Base-by-base conservation (phyloP, 2,888 invertebrate genomes). In the Synanthedon tipuliformis region DNA sequence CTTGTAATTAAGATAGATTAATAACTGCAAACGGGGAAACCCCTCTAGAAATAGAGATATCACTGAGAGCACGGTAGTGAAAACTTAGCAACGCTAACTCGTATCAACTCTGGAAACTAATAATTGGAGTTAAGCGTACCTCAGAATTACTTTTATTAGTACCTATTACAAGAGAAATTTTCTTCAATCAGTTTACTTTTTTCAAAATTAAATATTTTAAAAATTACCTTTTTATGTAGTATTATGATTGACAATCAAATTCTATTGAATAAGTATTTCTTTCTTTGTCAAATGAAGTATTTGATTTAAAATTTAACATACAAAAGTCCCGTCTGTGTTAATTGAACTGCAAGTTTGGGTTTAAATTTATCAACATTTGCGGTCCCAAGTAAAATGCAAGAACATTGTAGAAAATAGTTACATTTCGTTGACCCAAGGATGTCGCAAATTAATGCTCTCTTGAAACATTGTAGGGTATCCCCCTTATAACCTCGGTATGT, bases 11-110 rank as follows among this genome's bases (percentile, higher is more conserved):
- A 45, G 45, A 64, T 68, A 74, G 76, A 76, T 81, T 80, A 81
- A 73, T 73, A 66, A 71, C 67, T 69, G 63, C 64, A 68, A 75
- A 73, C 77, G 72, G 64, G 65, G 78, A 82, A 81, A 66, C 77
- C 79, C 64, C 63, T 74, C 70, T 65, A 69, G 69, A 73, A 81
- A 78, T 78, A 72, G 78, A 79, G 78, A 79, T 83, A 78, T 78
- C 75, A 73, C 70, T 40, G 8, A 15, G 66, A 73, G 71, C 71
- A 66, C 70, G 78, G 72, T 73, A 69, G 70, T 72, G 86, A 86
- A 85, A 82, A 78, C 85, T 76, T 86, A 85, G 74, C 71, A 86
- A 82, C 72, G 84, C 79, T 82, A 83, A 83, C 79, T 77, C 75
- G 71, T 65, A 74, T 73, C 69, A 71, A 72, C 71, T 71, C 67